phyloP scores from a whole-genome alignment of 2,888 invertebrate genomes.

The Elmis aenea region DNA sequence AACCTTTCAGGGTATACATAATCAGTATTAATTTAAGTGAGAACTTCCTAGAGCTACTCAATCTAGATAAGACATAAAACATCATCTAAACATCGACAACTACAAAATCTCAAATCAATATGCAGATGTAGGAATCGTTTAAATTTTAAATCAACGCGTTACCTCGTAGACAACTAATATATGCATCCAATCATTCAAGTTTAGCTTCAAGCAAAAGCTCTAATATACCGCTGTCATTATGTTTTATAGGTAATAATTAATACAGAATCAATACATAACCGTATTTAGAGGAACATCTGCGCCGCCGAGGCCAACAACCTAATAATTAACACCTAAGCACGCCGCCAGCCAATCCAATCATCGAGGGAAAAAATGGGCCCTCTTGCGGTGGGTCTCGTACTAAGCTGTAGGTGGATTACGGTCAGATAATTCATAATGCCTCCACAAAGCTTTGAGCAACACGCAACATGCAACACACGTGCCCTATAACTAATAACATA shows the following conservation, averaged over 20 bases:
- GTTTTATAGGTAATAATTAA: constrained; percentile 21
- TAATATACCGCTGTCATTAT: constrained; percentile 7
- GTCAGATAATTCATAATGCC: constrained; percentile 13
- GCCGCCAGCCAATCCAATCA: constrained; percentile 20
- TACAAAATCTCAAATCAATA: too few relatives aligned
- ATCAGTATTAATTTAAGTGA: too few relatives aligned
- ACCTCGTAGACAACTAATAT: too few relatives aligned
- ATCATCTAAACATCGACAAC: too few relatives aligned
- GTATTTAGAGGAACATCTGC: constrained; percentile 23
- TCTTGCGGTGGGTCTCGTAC: constrained; percentile 11
- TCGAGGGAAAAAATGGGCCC: constrained; percentile 16
- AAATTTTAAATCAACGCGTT: not conserved
- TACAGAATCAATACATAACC: constrained; percentile 21
- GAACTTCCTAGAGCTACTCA: too few relatives aligned
- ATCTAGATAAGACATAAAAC: too few relatives aligned
- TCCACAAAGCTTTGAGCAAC: constrained; percentile 9
- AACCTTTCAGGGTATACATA: too few relatives aligned
- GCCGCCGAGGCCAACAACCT: constrained; percentile 21
- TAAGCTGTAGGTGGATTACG: constrained; percentile 15
- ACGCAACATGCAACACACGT: too few relatives aligned
- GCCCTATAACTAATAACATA: too few relatives aligned
- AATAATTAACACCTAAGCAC: constrained; percentile 22
- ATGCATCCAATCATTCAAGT: not conserved
- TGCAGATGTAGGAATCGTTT: too few relatives aligned
- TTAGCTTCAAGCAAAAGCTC: not conserved